Evolutionary conservation across 1,140 invertebrate species (phyloP), one percentile per base, ranked within the genome.

Genomic region (Papilio glaucus): DNA sequence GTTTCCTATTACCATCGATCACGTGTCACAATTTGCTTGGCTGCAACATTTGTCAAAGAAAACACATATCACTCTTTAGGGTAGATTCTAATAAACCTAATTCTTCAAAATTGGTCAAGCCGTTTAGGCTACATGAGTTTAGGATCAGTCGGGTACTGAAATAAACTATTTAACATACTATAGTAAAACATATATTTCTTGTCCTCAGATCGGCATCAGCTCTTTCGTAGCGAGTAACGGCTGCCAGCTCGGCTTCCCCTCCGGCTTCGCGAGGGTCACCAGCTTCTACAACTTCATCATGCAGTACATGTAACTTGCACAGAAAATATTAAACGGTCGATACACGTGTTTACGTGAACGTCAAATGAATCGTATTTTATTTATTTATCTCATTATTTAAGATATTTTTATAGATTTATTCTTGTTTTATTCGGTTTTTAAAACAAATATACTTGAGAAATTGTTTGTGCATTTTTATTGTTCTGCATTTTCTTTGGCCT

Each of bases 231-330:
- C 85, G 1, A 1, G 10, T 0, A 75, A 74, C 12, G 87, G 88
- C 42, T 94, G 93, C 70, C 78, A 87, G 29, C 73, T 71, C 4
- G 92, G 91, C 0, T 76, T 76, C 41, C 92, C 93, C 0, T 87
- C 88, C 1, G 92, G 81, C 6, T 91, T 89, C 78, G 79, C 89
- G 10, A 86, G 93, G 9, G 83, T 94, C 13, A 93, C 91, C 75
- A 87, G 86, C 57, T 94, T 88, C 85, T 60, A 80, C 69, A 72
- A 69, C 37, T 88, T 86, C 62, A 82, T 88, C 45, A 26, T 29
- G 3, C 72, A 81, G 29, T 60, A 86, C 63, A 12, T 87, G 77
- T 83, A 67, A 70, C 21, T 24, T 37, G 13, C 38, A n/a, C n/a
- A n/a, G 10, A 39, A 7, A 21, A 62, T 49, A 70, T 33, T 33